Evolutionary conservation across 1,140 invertebrate genomes (phyloP).

Genomic region (Tetramorium parvispinum): DNA sequence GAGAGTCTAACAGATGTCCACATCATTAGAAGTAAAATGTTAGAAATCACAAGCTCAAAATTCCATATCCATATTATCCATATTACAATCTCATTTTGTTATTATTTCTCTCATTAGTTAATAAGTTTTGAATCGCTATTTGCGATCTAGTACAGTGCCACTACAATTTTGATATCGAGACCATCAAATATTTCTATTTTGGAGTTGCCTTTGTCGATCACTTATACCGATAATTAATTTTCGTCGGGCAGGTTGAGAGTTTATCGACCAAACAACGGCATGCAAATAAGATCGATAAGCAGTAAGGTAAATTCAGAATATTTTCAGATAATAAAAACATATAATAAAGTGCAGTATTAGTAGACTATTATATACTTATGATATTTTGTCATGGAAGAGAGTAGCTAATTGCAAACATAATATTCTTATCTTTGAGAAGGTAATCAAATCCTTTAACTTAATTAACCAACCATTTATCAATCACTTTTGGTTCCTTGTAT

Average conservation of each 20-base stretch:
- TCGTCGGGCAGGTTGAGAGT: not conserved
- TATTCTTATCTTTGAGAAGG: not conserved
- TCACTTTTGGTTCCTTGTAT: slow-evolving; percentile 21
- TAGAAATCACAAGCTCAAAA: not conserved
- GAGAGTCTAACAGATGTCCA: not conserved
- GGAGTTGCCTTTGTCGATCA: slow-evolving; percentile 15
- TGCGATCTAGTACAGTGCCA: not conserved
- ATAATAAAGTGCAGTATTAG: not conserved
- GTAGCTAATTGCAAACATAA: slow-evolving; percentile 13
- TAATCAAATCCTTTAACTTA: not conserved
- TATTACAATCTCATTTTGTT: not conserved
- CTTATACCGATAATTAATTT: slow-evolving; percentile 33
- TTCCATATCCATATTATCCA: not conserved
- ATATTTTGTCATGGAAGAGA: not conserved
- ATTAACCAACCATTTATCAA: slow-evolving; percentile 20
- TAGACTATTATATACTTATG: not conserved
- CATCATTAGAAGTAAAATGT: not conserved
- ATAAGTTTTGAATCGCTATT: not conserved
- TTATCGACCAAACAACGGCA: slow-evolving; percentile 43
- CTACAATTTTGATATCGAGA: slow-evolving; percentile 1
- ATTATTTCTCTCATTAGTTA: not conserved
- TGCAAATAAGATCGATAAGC: slow-evolving; percentile 24
- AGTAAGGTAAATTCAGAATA: not conserved
- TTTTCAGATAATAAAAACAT: not conserved
- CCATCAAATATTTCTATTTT: not conserved